Evolutionary conservation across 1,140 invertebrate species (phyloP), one percentile per base, ranked within the genome.

Genomic region (Mactra quadrangularis): DNA sequence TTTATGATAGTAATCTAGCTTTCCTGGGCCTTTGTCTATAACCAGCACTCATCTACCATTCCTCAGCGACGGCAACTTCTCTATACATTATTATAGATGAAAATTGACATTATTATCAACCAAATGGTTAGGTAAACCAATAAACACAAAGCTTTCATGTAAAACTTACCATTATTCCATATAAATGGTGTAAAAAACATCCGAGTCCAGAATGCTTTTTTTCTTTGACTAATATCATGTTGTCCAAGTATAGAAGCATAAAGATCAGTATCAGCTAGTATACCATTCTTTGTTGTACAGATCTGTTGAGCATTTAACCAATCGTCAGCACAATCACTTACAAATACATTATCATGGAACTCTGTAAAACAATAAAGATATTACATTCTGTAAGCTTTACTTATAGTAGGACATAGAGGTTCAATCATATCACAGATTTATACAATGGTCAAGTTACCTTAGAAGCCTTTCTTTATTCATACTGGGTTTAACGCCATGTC

Each of bases 121-220:
- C n/a, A n/a, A n/a, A n/a, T n/a, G n/a, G n/a, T n/a, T n/a, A n/a
- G n/a, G n/a, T n/a, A n/a, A n/a, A n/a, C n/a, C n/a, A n/a, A n/a
- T n/a, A n/a, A n/a, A n/a, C n/a, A n/a, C n/a, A n/a, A n/a, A n/a
- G n/a, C n/a, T n/a, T n/a, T n/a, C n/a, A n/a, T n/a, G n/a, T n/a
- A n/a, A 19, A 3, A 35, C 60, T 38, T 47, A 74, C 71, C 71
- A 59, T 74, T 74, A 6, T 31, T 55, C 71, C 71, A 74, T 22
- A 74, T 22, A 52, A 52, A 74, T 22, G 71, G 71, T 1, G 71
- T 74, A 25, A 59, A 74, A 22, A 59, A 74, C 1, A 13, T 74
- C 38, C 33, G 41, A 41, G 35, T 74, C 71, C 71, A 74, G 38
- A 52, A 59, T 3, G 2, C 52, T 22, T 45, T 41, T 41, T 29